These are phyloP conservation scores for Chalcis sispes DNA, from an alignment of 2,888 invertebrate species.

Conservation along the genomic window DNA sequence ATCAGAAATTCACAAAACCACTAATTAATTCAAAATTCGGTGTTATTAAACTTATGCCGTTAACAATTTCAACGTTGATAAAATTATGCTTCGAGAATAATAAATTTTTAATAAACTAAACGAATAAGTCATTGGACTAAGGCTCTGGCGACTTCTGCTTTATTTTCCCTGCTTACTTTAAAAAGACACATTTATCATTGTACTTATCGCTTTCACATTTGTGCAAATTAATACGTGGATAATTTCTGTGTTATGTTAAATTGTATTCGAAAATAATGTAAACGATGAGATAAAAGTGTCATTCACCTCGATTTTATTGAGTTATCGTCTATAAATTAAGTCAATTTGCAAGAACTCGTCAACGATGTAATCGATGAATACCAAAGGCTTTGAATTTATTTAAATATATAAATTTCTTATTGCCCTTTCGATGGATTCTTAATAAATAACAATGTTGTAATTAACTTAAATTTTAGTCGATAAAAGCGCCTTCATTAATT, in stretches of 20 bases:
- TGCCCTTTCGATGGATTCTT: no score
- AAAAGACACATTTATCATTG: slow-evolving; percentile 39
- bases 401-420: no score
- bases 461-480: no score
- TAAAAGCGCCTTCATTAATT: no score
- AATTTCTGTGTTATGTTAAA: slow-evolving; percentile 43
- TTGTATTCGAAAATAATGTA: slow-evolving; percentile 38
- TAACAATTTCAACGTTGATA: no score
- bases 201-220: slow-evolving; percentile 52
- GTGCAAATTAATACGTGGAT: slow-evolving; percentile 53
- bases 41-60: no score
- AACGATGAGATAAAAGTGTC: slow-evolving; percentile 55
- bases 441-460: no score
- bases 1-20: no score
- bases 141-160: slow-evolving; percentile 4
- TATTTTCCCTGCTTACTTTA: slow-evolving; percentile 30
- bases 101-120: slow-evolving; percentile 18
- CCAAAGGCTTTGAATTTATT: no score
- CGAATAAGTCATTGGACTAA: slow-evolving; percentile 35
- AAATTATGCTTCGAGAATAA: no score
- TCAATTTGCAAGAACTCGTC: background rate
- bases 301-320: slow-evolving; percentile 41
- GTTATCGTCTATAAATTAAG: slow-evolving; percentile 19
- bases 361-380: no score
- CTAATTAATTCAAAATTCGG: no score